Evolutionary conservation across 2,113 vertebrate genomes (phyloP).

Genomic region (Barnardius zonarius): DNA sequence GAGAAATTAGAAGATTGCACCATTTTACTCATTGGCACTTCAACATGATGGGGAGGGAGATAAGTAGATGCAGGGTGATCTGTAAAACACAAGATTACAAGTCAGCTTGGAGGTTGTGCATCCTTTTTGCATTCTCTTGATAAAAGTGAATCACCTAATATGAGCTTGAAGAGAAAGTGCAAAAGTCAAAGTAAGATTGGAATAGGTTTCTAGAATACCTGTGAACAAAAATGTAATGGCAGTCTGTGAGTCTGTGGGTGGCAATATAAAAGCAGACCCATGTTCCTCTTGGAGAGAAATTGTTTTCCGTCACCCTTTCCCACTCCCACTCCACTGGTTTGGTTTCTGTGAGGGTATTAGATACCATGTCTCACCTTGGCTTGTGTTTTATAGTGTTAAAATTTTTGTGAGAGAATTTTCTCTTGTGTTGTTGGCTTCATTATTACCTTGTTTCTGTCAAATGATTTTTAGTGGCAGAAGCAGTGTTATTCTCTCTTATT

Average conservation of each 20-base stretch:
- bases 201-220: not conserved
- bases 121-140: not conserved
- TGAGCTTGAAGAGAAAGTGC: not conserved
- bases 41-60: not conserved
- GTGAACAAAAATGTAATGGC: not conserved
- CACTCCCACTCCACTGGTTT: not conserved
- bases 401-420: not conserved
- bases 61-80: not conserved
- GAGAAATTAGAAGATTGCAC: not conserved
- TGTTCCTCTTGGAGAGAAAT: accelerated
- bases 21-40: not conserved
- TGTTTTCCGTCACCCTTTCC: not conserved
- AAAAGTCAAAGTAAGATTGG: not conserved
- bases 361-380: not conserved
- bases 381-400: not conserved
- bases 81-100: not conserved
- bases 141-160: not conserved
- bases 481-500: not conserved
- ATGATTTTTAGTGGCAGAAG: not conserved
- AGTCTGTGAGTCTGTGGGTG: not conserved
- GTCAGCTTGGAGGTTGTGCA: not conserved
- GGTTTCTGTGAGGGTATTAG: not conserved
- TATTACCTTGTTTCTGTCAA: not conserved
- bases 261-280: not conserved
- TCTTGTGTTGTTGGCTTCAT: not conserved